These are phyloP conservation scores for Condylura cristata DNA, from an alignment of 2,113 vertebrate genomes.

Conservation along the genomic window DNA sequence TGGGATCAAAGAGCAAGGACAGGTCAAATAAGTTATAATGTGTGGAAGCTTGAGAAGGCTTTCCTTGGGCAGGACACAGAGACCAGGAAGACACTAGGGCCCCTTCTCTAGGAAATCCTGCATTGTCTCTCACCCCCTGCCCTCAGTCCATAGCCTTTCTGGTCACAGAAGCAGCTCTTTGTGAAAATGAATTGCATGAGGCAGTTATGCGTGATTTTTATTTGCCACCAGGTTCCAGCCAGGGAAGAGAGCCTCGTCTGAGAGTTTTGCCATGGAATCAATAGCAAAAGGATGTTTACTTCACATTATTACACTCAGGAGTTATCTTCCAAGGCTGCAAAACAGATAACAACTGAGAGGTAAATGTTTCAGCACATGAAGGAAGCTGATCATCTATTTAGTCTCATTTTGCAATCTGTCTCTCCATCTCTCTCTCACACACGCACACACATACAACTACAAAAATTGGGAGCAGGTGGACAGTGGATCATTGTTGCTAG, in stretches of 20 bases:
- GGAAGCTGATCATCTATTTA: neutral
- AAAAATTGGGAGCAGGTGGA: conserved; percentile 22
- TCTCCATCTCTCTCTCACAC: too few relatives aligned
- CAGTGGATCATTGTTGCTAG: neutral
- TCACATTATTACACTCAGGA: neutral
- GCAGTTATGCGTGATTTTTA: neutral
- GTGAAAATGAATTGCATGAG: neutral
- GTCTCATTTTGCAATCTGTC: neutral
- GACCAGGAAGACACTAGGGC: neutral
- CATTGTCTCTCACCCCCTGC: neutral
- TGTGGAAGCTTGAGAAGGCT: neutral
- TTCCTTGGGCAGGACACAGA: neutral
- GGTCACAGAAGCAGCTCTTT: neutral
- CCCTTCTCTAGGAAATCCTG: neutral
- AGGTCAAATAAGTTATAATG: neutral
- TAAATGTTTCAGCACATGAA: neutral
- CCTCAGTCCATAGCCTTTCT: neutral
- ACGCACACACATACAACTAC: neutral
- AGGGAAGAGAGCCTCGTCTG: neutral
- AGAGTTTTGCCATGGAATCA: neutral
- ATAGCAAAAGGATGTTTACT: neutral
- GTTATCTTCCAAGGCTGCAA: neutral
- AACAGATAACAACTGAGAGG: neutral
- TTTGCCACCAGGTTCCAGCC: neutral
- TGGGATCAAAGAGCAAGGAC: neutral